These are phyloP conservation scores for Alfaro cultratus DNA, from an alignment of 2,797 vertebrate genomes.

Conservation along the genomic window DNA sequence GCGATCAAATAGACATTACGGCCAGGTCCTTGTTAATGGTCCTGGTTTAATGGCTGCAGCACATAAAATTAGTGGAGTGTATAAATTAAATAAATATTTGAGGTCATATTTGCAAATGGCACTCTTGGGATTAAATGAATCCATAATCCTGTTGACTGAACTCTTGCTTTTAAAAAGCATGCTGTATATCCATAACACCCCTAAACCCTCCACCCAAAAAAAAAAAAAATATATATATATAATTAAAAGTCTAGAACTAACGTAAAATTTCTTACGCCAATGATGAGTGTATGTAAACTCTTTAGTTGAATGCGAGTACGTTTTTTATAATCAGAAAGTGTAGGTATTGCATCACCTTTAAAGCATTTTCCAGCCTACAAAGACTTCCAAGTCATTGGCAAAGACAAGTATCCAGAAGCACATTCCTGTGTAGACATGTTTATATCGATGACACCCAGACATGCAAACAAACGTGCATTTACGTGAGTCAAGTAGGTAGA, in stretches of 20 bases:
- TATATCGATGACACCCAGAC: conserved; percentile 20
- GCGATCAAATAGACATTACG: neutral
- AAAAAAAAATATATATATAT: neutral
- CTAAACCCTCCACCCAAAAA: neutral
- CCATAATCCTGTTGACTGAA: neutral
- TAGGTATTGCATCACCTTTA: neutral
- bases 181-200: neutral
- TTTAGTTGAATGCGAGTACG: neutral
- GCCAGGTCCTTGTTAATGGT: neutral
- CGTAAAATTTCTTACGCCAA: neutral
- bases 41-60: no score
- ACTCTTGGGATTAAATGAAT: neutral
- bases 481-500: neutral
- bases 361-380: neutral
- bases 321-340: neutral
- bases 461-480: conserved; percentile 14
- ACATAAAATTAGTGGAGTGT: neutral
- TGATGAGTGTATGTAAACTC: neutral
- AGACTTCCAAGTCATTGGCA: conserved; percentile 68
- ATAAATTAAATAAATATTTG: neutral
- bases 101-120: neutral
- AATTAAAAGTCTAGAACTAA: neutral
- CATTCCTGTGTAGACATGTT: conserved; percentile 25
- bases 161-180: neutral
- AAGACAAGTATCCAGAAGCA: conserved; percentile 57